Conservation (phyloP, 2,888 invertebrate genomes). For the Xylocampa areola region DNA sequence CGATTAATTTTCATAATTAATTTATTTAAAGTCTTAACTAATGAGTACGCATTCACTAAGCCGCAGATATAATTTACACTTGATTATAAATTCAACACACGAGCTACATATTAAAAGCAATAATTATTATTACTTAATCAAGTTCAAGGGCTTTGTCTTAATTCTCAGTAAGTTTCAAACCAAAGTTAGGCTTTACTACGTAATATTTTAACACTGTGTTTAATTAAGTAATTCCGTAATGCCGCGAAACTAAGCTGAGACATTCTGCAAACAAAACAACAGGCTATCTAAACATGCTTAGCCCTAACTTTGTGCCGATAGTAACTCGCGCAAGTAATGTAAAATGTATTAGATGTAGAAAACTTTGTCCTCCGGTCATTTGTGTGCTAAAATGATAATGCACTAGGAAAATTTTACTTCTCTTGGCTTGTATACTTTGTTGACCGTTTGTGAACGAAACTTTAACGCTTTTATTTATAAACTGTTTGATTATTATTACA, state of each 20-base stretch:
- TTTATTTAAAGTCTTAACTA: too few species aligned
- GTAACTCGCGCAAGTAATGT: constrained; percentile 36
- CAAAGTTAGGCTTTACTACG: constrained; percentile 26
- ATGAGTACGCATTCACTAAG: too few species aligned
- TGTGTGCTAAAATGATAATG: constrained; percentile 35
- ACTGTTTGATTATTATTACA: too few species aligned
- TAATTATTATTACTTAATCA: constrained; percentile 33
- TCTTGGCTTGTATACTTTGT: too few species aligned
- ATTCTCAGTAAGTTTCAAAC: constrained; percentile 19
- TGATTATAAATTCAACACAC: constrained; percentile 19
- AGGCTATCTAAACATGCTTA: constrained; percentile 25
- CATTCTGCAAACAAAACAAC: constrained; percentile 27
- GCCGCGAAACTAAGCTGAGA: constrained; percentile 20
- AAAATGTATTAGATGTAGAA: constrained; percentile 39
- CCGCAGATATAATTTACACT: too few species aligned
- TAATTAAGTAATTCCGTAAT: constrained; percentile 37
- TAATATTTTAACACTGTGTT: constrained; percentile 33
- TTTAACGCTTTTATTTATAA: too few species aligned
- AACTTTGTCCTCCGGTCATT: constrained; percentile 36
- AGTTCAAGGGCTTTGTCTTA: constrained; percentile 29
- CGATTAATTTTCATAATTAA: too few species aligned
- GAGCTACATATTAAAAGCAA: constrained; percentile 22
- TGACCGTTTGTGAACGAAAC: too few species aligned
- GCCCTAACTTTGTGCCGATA: constrained; percentile 10
- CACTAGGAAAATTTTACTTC: background rate